phyloP scores from a whole-genome alignment of 2,888 invertebrate species.

The Myopa testacea region DNA sequence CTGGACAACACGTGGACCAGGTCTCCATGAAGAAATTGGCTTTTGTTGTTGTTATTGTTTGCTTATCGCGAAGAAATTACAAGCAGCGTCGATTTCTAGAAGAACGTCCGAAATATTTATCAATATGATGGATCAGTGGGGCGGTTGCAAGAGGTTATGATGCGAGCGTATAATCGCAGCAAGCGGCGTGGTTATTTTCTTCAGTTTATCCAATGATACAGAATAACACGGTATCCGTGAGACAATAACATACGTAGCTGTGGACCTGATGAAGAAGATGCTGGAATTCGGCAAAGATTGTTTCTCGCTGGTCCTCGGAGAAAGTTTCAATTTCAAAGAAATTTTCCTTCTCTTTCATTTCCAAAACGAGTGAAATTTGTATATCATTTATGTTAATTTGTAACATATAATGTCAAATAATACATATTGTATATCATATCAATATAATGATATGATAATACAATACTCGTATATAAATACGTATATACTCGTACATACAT shows the following conservation, averaged over 20 bases:
- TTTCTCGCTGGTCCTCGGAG: no score
- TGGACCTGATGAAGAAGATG: no score
- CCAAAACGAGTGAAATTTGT: no score
- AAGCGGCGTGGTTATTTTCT: no score
- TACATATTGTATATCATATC: neutral
- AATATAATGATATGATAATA: neutral
- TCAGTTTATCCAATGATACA: no score
- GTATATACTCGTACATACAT: neutral
- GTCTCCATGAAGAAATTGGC: constrained; percentile 5
- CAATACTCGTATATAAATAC: neutral
- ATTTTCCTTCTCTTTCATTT: no score
- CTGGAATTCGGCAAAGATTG: no score
- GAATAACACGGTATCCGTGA: no score
- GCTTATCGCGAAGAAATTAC: constrained; percentile 21
- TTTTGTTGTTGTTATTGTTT: neutral
- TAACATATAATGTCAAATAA: no score
- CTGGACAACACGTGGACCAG: constrained; percentile 7
- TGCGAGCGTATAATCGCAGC: neutral
- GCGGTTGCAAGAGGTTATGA: constrained; percentile 11
- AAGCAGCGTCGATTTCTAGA: neutral
- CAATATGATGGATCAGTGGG: constrained; percentile 15
- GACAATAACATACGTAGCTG: no score
- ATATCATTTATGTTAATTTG: no score
- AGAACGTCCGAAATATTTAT: constrained; percentile 8
- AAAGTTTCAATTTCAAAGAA: no score